phyloP scores from a whole-genome alignment of 2,888 invertebrate species.

The Caenorhabditis auriculariae region DNA sequence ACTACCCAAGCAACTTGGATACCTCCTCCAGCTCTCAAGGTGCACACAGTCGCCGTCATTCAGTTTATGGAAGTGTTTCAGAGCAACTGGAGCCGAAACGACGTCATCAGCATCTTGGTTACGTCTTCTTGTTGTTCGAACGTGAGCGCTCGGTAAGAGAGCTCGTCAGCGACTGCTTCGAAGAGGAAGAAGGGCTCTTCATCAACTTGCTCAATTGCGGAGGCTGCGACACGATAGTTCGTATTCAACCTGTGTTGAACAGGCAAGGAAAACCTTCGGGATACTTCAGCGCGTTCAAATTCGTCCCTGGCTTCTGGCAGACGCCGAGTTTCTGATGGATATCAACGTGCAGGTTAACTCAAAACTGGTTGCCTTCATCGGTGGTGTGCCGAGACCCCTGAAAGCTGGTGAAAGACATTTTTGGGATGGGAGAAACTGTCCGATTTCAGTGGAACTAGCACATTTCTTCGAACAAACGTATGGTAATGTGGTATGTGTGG shows the following conservation, averaged over 20 bases:
- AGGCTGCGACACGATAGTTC: not conserved
- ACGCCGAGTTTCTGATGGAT: constrained; percentile 69
- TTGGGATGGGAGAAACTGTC: not conserved
- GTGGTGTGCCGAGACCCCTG: constrained; percentile 95
- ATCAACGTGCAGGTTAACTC: constrained; percentile 96
- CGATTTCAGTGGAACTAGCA: constrained; percentile 83
- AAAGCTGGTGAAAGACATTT: constrained; percentile 78
- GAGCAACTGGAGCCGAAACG: not conserved
- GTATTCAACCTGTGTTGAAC: not conserved
- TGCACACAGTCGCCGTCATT: not conserved
- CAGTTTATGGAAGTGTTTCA: not conserved
- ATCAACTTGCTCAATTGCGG: constrained; percentile 48
- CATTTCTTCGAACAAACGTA: constrained; percentile 99
- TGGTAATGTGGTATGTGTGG: constrained; percentile 97
- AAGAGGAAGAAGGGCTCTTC: constrained; percentile 95
- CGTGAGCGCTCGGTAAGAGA: constrained; percentile 96
- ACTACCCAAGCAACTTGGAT: constrained; percentile 19
- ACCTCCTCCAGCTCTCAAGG: too few species aligned
- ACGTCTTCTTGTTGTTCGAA: constrained; percentile 72
- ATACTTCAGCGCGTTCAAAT: constrained; percentile 42
- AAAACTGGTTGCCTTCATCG: constrained; percentile 96
- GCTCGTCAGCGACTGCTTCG: constrained; percentile 93
- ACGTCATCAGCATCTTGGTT: constrained; percentile 62
- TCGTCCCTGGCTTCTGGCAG: constrained; percentile 56
- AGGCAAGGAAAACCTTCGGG: not conserved